These are phyloP conservation scores for Sparus aurata DNA, from an alignment of 2,797 vertebrate species.

Conservation along the genomic window DNA sequence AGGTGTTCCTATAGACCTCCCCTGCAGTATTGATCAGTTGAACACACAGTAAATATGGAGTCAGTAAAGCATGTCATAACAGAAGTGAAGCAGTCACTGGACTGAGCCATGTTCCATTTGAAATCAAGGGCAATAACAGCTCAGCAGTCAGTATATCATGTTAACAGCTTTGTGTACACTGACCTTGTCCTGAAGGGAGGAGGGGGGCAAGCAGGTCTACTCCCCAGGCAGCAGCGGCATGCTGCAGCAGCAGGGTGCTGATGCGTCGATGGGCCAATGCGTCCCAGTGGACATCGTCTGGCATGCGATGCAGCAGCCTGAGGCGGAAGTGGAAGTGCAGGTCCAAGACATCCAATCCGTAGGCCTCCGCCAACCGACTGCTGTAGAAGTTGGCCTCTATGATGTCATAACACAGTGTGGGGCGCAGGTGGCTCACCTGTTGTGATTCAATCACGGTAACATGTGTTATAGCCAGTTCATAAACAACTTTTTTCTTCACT, in stretches of 20 bases:
- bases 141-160: background rate
- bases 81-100: background rate
- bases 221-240: constrained; percentile 81
- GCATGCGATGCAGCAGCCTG: constrained; percentile 75
- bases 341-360: constrained; percentile 82
- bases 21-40: background rate
- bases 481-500: background rate
- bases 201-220: constrained; percentile 62
- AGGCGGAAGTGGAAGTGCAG: constrained; percentile 85
- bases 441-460: background rate
- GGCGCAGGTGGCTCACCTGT: constrained; percentile 75
- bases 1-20: background rate
- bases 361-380: constrained; percentile 72
- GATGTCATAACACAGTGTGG: constrained; percentile 73
- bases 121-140: constrained; percentile 10
- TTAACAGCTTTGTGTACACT: background rate
- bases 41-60: background rate
- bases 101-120: background rate
- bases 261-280: constrained; percentile 80
- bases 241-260: constrained; percentile 81
- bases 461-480: background rate
- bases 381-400: constrained; percentile 87
- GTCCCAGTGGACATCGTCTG: constrained; percentile 85
- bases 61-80: background rate
- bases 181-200: constrained; percentile 4